phyloP scores from a whole-genome alignment of 2,113 vertebrate species.

The Lathamus discolor region DNA sequence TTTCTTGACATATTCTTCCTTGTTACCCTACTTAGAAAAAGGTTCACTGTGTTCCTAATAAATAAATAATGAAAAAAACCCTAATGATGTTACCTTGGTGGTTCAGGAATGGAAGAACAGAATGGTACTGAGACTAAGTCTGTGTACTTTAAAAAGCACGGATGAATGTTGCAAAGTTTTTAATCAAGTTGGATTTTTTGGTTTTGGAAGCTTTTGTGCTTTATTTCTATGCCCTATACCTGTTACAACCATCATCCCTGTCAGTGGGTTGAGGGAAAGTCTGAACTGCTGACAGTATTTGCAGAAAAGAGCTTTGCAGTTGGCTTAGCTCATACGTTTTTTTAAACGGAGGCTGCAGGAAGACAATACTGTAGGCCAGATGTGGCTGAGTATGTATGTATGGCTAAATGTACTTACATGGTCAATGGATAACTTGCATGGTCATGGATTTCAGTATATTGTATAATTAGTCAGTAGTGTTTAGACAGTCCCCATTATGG shows the following conservation, averaged over 20 bases:
- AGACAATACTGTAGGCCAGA: neutral
- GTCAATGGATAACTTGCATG: neutral
- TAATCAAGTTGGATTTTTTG: neutral
- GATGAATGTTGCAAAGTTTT: neutral
- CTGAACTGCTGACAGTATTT: neutral
- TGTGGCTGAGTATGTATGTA: neutral
- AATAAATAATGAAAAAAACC: neutral
- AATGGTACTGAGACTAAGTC: neutral
- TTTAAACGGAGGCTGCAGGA: neutral
- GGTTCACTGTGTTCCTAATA: neutral
- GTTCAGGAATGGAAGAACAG: neutral
- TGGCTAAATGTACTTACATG: neutral
- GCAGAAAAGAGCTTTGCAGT: neutral
- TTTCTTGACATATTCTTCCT: neutral
- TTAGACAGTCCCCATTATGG: neutral
- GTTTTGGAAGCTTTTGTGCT: neutral
- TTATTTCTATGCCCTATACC: neutral
- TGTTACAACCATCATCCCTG: neutral
- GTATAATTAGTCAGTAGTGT: neutral
- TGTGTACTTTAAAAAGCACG: neutral
- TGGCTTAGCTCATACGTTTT: neutral
- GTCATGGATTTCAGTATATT: neutral
- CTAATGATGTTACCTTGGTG: neutral
- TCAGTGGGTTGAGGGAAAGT: neutral
- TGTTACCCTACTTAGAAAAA: neutral